Evolutionary conservation across 2,797 vertebrate species (phyloP).

Genomic region (Vultur gryphus): DNA sequence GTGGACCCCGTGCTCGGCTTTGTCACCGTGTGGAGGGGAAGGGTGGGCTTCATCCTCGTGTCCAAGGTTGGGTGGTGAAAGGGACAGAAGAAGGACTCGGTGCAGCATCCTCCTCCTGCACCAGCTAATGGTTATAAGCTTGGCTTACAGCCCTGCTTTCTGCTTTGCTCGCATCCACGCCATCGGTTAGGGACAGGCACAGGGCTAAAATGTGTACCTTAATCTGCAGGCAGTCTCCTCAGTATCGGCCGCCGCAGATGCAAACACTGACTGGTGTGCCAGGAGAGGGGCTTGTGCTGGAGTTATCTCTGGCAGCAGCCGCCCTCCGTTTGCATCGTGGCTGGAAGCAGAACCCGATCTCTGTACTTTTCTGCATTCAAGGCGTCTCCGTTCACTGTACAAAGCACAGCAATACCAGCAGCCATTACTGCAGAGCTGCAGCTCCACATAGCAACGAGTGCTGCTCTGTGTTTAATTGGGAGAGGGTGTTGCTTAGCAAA

Average conservation of each 20-base stretch:
- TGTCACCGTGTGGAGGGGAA: neutral
- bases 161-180: neutral
- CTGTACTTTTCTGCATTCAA: accelerated
- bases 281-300: neutral
- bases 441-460: neutral
- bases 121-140: neutral
- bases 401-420: neutral
- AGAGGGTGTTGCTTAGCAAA: neutral
- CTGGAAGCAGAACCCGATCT: neutral
- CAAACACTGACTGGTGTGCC: neutral
- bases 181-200: neutral
- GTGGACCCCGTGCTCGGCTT: neutral
- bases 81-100: neutral
- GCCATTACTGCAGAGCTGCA: neutral
- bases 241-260: accelerated
- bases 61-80: neutral
- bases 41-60: accelerated
- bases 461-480: neutral
- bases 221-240: neutral
- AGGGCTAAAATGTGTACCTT: neutral
- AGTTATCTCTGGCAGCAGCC: neutral
- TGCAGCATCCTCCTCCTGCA: neutral
- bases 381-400: neutral
- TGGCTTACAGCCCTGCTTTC: neutral
- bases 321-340: accelerated